These are phyloP conservation scores for Apamea crenata DNA, from an alignment of 2,888 invertebrate genomes.

Conservation along the genomic window DNA sequence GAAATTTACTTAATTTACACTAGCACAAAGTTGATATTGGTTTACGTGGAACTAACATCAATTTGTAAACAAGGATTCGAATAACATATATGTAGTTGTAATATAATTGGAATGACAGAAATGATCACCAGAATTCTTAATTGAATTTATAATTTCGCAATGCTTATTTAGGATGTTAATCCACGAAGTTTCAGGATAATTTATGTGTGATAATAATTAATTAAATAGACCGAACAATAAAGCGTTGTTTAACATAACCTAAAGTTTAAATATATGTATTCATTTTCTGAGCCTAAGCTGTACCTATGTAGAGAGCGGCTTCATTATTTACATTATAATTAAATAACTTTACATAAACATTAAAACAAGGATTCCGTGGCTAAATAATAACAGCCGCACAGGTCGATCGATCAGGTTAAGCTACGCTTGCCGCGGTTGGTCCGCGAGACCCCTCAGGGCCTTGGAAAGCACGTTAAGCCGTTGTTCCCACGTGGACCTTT, in stretches of 20 bases:
- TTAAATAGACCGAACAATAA: background rate
- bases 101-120: background rate
- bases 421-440: too few relatives aligned
- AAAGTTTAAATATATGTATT: background rate
- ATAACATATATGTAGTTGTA: background rate
- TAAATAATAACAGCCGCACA: too few relatives aligned
- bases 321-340: constrained; percentile 10
- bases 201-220: constrained; percentile 8
- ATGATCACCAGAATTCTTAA: background rate
- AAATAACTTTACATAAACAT: constrained; percentile 12
- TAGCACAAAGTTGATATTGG: too few relatives aligned
- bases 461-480: too few relatives aligned
- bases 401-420: too few relatives aligned
- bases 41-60: too few relatives aligned
- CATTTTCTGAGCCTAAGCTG: background rate
- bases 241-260: background rate
- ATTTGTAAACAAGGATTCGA: too few relatives aligned
- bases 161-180: background rate
- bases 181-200: constrained; percentile 7
- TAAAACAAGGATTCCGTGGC: too few relatives aligned
- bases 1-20: too few relatives aligned
- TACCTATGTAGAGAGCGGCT: background rate
- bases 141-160: background rate
- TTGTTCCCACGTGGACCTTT: too few relatives aligned
- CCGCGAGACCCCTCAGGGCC: too few relatives aligned